phyloP scores from a whole-genome alignment of 2,113 vertebrate genomes.

The Dryoscopus gambensis region DNA sequence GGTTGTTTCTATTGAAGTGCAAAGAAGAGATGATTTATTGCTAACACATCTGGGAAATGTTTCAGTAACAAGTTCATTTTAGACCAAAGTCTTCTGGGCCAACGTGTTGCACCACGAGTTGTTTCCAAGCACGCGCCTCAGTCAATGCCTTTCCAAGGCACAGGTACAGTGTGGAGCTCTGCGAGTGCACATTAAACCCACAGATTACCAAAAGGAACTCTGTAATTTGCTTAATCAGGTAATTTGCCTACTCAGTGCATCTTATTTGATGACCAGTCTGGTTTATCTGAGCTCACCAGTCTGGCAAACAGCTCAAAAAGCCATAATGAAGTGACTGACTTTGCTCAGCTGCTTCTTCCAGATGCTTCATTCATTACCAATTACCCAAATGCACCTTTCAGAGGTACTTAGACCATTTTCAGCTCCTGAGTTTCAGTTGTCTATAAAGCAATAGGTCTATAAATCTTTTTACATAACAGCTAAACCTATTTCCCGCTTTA shows the following conservation, averaged over 20 bases:
- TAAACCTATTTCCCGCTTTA: background rate
- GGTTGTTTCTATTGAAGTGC: background rate
- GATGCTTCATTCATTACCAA: background rate
- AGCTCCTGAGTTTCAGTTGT: background rate
- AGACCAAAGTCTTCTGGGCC: background rate
- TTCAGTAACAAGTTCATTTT: background rate
- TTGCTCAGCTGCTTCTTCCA: conserved; percentile 1
- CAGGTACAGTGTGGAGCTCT: background rate
- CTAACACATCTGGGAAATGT: background rate
- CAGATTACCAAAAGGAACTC: background rate
- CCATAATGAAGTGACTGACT: background rate
- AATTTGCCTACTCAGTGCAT: background rate
- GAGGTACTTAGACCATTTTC: background rate
- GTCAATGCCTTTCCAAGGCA: fast-evolving
- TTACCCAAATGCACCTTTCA: background rate
- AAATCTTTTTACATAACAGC: background rate
- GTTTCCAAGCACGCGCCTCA: fast-evolving
- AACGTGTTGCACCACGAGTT: fast-evolving
- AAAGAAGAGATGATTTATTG: background rate
- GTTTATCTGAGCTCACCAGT: background rate
- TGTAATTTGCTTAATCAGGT: background rate
- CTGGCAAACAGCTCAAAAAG: background rate
- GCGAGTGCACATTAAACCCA: background rate
- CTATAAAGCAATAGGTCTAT: background rate
- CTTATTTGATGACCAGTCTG: background rate